A percentile compares a stretch with the other conserved stretches of the same genome.
These are phyloP conservation scores for Thumatha senex DNA, from an alignment of 2,888 invertebrate species.

Conservation along the genomic window DNA sequence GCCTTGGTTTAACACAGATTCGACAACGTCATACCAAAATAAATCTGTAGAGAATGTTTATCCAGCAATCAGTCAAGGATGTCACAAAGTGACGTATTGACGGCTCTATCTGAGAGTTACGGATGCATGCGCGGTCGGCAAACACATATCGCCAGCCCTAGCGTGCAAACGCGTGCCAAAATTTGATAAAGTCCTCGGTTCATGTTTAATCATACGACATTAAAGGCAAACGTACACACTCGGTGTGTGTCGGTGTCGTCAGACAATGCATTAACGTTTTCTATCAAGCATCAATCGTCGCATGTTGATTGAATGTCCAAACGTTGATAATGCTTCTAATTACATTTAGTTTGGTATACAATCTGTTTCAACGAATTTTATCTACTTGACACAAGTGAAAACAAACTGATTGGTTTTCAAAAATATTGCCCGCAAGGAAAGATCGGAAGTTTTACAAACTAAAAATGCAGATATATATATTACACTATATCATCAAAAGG, in stretches of 20 bases:
- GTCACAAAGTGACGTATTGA: slow-evolving; percentile 68
- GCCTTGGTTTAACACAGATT: background rate
- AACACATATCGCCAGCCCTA: slow-evolving; percentile 67
- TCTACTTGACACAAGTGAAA: no score
- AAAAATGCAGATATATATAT: no score
- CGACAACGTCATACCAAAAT: slow-evolving; percentile 34
- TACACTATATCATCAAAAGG: no score
- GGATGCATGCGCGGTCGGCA: slow-evolving; percentile 72
- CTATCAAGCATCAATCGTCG: slow-evolving; percentile 52
- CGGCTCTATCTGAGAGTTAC: slow-evolving; percentile 70
- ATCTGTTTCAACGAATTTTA: no score
- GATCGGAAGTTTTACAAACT: no score
- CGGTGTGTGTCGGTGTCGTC: slow-evolving; percentile 43
- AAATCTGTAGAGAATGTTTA: slow-evolving; percentile 54
- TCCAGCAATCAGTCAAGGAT: slow-evolving; percentile 73
- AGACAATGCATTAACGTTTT: slow-evolving; percentile 63
- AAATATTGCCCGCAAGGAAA: no score
- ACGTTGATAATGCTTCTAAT: slow-evolving; percentile 45
- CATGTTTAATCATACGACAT: slow-evolving; percentile 80
- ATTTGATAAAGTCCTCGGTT: slow-evolving; percentile 78
- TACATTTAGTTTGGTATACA: slow-evolving; percentile 15
- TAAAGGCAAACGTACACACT: slow-evolving; percentile 51
- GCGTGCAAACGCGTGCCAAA: slow-evolving; percentile 78
- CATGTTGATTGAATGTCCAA: slow-evolving; percentile 54
- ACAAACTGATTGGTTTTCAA: background rate